These are phyloP conservation scores for Metellina segmentata DNA, from an alignment of 2,888 invertebrate genomes.

Conservation along the genomic window DNA sequence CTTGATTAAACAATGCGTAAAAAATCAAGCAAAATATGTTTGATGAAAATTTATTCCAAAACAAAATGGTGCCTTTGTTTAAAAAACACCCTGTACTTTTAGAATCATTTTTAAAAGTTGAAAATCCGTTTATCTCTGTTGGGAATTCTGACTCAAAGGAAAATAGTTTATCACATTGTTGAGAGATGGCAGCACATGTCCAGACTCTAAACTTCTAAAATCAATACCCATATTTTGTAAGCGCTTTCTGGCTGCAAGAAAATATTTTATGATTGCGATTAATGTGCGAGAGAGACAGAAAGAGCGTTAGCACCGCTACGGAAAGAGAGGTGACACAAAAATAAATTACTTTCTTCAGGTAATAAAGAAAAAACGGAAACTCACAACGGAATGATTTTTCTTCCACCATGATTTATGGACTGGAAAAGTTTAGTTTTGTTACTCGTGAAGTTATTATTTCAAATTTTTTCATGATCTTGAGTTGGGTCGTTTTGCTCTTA, in stretches of 20 bases:
- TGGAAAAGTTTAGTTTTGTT: slow-evolving; percentile 61
- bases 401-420: slow-evolving; percentile 62
- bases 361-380: slow-evolving; percentile 68
- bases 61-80: too few relatives aligned
- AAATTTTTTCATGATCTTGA: slow-evolving; percentile 39
- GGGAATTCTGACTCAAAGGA: too few relatives aligned
- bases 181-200: slow-evolving; percentile 63
- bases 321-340: slow-evolving; percentile 62
- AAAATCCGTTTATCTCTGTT: too few relatives aligned
- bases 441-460: slow-evolving; percentile 56
- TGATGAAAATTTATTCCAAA: neutral
- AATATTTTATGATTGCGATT: slow-evolving; percentile 67
- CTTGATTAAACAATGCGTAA: neutral
- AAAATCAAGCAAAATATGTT: neutral
- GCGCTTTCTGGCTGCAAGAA: slow-evolving; percentile 43
- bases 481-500: slow-evolving; percentile 27
- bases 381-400: slow-evolving; percentile 66
- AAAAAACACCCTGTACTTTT: neutral
- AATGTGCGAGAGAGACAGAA: slow-evolving; percentile 22
- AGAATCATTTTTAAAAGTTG: too few relatives aligned
- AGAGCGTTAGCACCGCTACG: slow-evolving; percentile 53
- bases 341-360: slow-evolving; percentile 66
- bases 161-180: too few relatives aligned
- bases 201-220: slow-evolving; percentile 1
- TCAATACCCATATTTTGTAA: slow-evolving; percentile 53